phyloP scores from a whole-genome alignment of 2,888 invertebrate species.

The Athalia circularis region DNA sequence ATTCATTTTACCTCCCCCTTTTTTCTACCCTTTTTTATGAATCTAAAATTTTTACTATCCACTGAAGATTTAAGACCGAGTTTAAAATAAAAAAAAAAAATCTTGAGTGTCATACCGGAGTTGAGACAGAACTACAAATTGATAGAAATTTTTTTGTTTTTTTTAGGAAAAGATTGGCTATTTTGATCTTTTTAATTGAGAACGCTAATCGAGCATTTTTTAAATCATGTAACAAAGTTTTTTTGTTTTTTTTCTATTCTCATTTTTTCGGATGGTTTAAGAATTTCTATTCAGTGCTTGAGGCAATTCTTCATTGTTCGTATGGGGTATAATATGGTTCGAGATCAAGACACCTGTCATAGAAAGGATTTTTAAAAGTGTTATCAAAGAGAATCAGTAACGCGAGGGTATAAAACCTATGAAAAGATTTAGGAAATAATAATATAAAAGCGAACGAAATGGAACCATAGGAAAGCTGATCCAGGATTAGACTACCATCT shows the following conservation, averaged over 20 bases:
- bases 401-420: slow-evolving; percentile 19
- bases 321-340: background rate
- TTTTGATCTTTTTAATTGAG: background rate
- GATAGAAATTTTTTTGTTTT: too few relatives aligned
- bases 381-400: slow-evolving; percentile 33
- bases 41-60: background rate
- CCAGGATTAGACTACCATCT: slow-evolving; percentile 48
- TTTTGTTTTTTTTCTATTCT: background rate
- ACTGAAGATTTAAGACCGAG: background rate
- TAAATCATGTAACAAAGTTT: background rate
- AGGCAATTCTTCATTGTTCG: background rate
- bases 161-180: background rate
- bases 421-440: slow-evolving; percentile 34
- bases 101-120: too few relatives aligned
- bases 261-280: too few relatives aligned
- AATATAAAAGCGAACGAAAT: slow-evolving; percentile 18
- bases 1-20: background rate
- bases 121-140: too few relatives aligned
- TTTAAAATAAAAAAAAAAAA: too few relatives aligned
- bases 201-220: background rate
- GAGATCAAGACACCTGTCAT: slow-evolving; percentile 42
- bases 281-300: background rate
- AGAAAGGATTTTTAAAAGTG: slow-evolving; percentile 10
- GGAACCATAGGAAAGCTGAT: slow-evolving; percentile 41
- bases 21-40: too few relatives aligned